Conservation (phyloP, 2,113 vertebrate genomes). For the Heliornis fulica region DNA sequence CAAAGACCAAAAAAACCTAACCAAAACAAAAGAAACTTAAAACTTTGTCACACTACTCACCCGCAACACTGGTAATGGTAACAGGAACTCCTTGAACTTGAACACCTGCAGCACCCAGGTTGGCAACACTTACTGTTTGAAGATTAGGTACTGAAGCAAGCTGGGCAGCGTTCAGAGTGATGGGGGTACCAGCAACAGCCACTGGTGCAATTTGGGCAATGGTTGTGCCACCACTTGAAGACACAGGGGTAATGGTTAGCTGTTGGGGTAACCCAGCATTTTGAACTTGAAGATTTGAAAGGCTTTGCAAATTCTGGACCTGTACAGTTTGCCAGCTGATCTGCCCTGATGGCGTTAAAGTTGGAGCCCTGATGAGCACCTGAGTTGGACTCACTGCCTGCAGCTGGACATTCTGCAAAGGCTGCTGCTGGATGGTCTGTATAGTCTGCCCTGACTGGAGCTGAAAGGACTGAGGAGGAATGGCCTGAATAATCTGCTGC, state of each 20-base stretch:
- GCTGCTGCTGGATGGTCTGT: constrained; percentile 89
- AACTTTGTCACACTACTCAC: constrained; percentile 74
- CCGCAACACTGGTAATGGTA: constrained; percentile 94
- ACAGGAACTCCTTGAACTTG: constrained; percentile 97
- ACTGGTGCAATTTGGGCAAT: constrained; percentile 89
- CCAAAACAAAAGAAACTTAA: background rate
- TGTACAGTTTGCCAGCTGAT: constrained; percentile 98
- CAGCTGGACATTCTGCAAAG: constrained; percentile 85
- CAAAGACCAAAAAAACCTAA: background rate
- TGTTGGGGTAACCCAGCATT: constrained; percentile 91
- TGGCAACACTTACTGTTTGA: constrained; percentile 96
- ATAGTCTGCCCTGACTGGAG: constrained; percentile 89
- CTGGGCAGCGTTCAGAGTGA: constrained; percentile 93
- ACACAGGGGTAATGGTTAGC: constrained; percentile 90
- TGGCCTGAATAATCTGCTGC: constrained; percentile 83
- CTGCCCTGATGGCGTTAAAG: constrained; percentile 93
- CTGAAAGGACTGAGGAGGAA: constrained; percentile 87
- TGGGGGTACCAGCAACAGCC: constrained; percentile 89
- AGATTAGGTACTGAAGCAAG: constrained; percentile 94
- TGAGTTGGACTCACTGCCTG: constrained; percentile 94
- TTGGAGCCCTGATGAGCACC: constrained; percentile 96
- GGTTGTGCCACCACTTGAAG: constrained; percentile 83
- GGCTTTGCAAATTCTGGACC: constrained; percentile 88
- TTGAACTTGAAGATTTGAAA: constrained; percentile 87
- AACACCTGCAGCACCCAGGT: constrained; percentile 89